Evolutionary conservation across 2,888 invertebrate genomes (phyloP).

Genomic region (Hoplodrina blanda): DNA sequence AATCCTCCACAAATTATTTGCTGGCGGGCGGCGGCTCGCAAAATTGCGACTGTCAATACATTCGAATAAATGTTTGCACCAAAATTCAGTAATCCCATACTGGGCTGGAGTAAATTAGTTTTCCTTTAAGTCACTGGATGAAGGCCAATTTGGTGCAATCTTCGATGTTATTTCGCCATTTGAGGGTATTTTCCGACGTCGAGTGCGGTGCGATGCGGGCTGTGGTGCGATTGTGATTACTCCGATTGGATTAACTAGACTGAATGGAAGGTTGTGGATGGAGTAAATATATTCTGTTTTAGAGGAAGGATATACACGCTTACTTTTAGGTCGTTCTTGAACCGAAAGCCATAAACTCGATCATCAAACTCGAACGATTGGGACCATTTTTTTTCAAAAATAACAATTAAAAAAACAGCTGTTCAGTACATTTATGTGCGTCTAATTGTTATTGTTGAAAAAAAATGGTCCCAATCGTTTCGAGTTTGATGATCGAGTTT

Average conservation of each 20-base stretch:
- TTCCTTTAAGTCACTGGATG: slow-evolving; percentile 54
- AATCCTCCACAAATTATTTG: slow-evolving; percentile 38
- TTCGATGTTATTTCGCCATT: slow-evolving; percentile 40
- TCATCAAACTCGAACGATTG: too few relatives aligned
- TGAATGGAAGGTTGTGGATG: background rate
- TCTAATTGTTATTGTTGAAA: too few relatives aligned
- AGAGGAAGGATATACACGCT: too few relatives aligned
- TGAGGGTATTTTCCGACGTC: slow-evolving; percentile 22
- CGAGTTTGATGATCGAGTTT: too few relatives aligned
- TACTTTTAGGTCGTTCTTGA: too few relatives aligned
- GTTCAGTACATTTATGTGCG: too few relatives aligned
- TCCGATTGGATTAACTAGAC: slow-evolving; percentile 30
- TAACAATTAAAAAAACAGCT: too few relatives aligned
- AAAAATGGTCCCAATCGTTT: too few relatives aligned
- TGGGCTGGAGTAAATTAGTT: slow-evolving; percentile 51
- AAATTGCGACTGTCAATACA: slow-evolving; percentile 38
- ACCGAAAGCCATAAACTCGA: too few relatives aligned
- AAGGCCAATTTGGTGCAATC: slow-evolving; percentile 65
- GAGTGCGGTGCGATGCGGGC: slow-evolving; percentile 12
- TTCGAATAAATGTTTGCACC: slow-evolving; percentile 47
- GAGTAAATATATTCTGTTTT: background rate
- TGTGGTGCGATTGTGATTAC: slow-evolving; percentile 25
- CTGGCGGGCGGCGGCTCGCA: slow-evolving; percentile 10
- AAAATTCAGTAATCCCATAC: slow-evolving; percentile 44
- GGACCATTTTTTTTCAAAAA: too few relatives aligned